Evolutionary conservation across 2,113 vertebrate genomes (phyloP), one percentile per base, ranked within the genome.

Genomic region (Bufo gargarizans): DNA sequence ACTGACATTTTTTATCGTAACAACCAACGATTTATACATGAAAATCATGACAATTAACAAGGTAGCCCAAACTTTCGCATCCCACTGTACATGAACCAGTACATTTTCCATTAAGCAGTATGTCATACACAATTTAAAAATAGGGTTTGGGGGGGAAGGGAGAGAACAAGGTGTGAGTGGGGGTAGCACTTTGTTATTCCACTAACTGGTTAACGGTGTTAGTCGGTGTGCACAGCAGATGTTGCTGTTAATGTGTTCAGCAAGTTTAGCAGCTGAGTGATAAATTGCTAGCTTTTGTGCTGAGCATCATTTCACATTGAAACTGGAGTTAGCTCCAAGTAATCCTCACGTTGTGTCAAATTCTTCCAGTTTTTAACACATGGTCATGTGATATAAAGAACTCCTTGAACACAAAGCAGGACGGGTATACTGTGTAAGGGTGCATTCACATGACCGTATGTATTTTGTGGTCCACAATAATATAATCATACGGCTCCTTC

Each of bases 181-280:
- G 33, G 69, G 69, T 61, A 61, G 45, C 45, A 77, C 4, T 53
- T 20, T 53, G 45, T 71, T 58, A 61, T 81, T 45, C 43, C 63
- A 11, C 33, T 72, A 72, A 61, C 20, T 55, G 67, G 86, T 58
- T 88, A 82, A 88, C 59, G 20, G 16, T 16, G 81, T 82, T 71
- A 88, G 86, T 61, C 43, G 74, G 53, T 82, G 87, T 63, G 55
- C 49, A 43, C 85, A 88, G 87, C 87, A 83, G 71, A 77, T 77
- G 87, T 58, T 88, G 43, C 45, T 82, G 86, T 76, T 88, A 58
- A 88, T 83, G 79, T 76, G 79, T 55, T 88, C 87, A 88, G 87
- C 86, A 88, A 76, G 80, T 88, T 88, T 77, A 88, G 87, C 45
- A 77, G 80, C 79, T 76, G 67, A 83, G 87, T 88, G 80, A 83